These are phyloP conservation scores for Chamaedrilus cognettii DNA, from an alignment of 2,888 invertebrate species.

Conservation along the genomic window DNA sequence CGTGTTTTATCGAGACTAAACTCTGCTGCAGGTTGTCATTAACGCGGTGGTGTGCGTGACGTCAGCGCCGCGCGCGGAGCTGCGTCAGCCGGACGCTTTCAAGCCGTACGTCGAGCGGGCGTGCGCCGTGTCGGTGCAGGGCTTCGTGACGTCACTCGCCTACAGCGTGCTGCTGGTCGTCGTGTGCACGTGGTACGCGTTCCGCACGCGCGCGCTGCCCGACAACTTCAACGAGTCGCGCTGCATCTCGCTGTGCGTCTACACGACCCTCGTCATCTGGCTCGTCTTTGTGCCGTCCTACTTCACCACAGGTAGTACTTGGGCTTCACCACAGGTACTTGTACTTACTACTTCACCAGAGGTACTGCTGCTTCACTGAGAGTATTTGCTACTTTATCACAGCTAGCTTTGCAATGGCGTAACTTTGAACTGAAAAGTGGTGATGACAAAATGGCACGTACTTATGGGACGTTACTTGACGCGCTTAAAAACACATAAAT, in stretches of 20 bases:
- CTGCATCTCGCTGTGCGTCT: constrained; percentile 46
- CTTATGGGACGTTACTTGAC: no score
- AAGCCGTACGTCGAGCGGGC: constrained; percentile 42
- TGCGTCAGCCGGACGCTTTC: constrained; percentile 34
- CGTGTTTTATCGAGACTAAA: no score
- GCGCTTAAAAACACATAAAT: no score
- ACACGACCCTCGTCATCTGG: constrained; percentile 46
- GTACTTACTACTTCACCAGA: no score
- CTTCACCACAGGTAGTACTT: constrained; percentile 37
- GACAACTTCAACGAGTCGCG: constrained; percentile 46
- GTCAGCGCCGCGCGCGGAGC: constrained; percentile 28
- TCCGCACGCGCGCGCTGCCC: constrained; percentile 41
- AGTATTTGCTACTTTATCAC: no score
- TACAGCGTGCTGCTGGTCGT: constrained; percentile 43
- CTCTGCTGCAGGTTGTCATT: constrained; percentile 35
- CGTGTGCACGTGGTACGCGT: constrained; percentile 42
- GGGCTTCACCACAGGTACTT: no score
- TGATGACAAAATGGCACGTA: no score
- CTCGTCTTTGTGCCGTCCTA: constrained; percentile 46
- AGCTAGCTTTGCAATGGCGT: no score
- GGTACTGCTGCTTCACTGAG: no score
- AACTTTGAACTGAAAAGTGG: no score
- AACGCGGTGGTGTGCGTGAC: constrained; percentile 27
- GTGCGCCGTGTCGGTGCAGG: constrained; percentile 39
- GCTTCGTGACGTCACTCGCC: constrained; percentile 40